Conservation (phyloP, 1,140 invertebrate species). For the Drosophila baimaii region DNA sequence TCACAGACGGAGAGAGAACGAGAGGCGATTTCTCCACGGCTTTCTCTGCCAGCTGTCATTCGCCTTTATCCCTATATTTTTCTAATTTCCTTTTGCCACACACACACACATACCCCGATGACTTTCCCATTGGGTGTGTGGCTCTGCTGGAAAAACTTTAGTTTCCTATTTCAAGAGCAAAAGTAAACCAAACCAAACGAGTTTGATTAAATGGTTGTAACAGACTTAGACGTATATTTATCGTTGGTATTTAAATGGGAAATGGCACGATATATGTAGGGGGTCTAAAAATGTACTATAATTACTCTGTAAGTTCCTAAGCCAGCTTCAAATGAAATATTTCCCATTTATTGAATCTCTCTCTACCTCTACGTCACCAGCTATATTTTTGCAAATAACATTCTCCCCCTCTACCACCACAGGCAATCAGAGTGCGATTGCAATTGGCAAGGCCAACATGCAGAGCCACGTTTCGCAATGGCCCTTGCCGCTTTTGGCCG, state of each 20-base stretch:
- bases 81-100: constrained; percentile 71
- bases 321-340: neutral
- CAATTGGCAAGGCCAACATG: constrained; percentile 17
- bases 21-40: constrained; percentile 53
- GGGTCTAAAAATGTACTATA: neutral
- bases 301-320: neutral
- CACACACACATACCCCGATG: constrained; percentile 36
- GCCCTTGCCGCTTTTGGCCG: constrained; percentile 43
- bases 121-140: constrained; percentile 33
- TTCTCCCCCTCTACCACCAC: neutral
- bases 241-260: too few relatives aligned
- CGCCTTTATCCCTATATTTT: constrained; percentile 65
- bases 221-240: too few relatives aligned
- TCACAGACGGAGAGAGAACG: constrained; percentile 56
- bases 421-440: constrained; percentile 19
- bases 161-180: constrained; percentile 12
- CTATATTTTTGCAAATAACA: constrained; percentile 10
- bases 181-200: neutral
- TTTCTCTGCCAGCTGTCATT: constrained; percentile 41
- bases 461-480: constrained; percentile 17
- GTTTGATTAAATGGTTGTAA: constrained; percentile 17
- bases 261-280: too few relatives aligned
- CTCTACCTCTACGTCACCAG: neutral
- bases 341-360: neutral
- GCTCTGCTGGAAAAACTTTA: constrained; percentile 26